Evolutionary conservation across 2,888 invertebrate species (phyloP).

Genomic region (Gasteruption jaculator): DNA sequence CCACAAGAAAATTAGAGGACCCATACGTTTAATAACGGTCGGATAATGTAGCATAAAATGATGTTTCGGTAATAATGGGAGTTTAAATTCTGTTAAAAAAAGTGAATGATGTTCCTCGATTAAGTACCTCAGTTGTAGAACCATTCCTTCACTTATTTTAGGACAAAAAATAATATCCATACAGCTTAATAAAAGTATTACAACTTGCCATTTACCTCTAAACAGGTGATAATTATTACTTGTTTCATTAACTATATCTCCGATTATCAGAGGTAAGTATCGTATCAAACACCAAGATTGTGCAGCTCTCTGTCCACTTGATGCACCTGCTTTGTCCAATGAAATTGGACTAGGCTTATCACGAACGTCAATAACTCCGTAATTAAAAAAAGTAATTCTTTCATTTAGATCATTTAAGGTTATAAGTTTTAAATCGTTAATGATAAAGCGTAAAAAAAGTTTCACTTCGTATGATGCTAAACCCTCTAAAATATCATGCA

Average conservation of each 20-base stretch:
- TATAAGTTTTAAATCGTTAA: constrained; percentile 12
- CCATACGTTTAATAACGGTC: constrained; percentile 13
- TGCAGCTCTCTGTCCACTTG: constrained; percentile 13
- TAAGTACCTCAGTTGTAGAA: constrained; percentile 9
- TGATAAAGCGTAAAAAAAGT: constrained; percentile 13
- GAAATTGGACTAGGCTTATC: constrained; percentile 17
- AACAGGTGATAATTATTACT: neutral
- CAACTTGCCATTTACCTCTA: constrained; percentile 13
- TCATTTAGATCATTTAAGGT: constrained; percentile 9
- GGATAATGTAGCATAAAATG: constrained; percentile 21
- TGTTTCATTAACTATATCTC: constrained; percentile 8
- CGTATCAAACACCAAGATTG: constrained; percentile 18
- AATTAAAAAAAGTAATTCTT: constrained; percentile 12
- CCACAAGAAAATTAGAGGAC: constrained; percentile 15
- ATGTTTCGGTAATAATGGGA: constrained; percentile 18
- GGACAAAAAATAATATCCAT: constrained; percentile 17
- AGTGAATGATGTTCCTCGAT: constrained; percentile 14
- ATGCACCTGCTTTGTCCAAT: constrained; percentile 12
- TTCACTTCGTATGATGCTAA: constrained; percentile 15
- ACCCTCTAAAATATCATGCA: constrained; percentile 19
- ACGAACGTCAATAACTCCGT: constrained; percentile 10
- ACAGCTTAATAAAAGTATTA: constrained; percentile 15
- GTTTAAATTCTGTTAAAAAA: constrained; percentile 10
- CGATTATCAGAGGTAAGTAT: constrained; percentile 12
- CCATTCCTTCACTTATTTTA: constrained; percentile 13